These are phyloP conservation scores for Gibbula magus DNA, from an alignment of 2,888 invertebrate species.

Conservation along the genomic window DNA sequence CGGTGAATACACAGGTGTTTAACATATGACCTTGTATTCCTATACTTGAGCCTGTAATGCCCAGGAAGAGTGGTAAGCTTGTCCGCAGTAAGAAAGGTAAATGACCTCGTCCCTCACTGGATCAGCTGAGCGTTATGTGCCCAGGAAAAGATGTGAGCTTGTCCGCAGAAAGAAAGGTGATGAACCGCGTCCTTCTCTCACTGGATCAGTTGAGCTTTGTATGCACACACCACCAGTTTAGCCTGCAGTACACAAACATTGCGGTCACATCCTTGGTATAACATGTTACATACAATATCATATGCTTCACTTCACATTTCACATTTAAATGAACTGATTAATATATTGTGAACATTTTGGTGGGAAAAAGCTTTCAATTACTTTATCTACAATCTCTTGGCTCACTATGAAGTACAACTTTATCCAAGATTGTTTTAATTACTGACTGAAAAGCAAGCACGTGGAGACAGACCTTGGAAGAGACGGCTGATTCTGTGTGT, in stretches of 20 bases:
- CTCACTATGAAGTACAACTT: too few relatives aligned
- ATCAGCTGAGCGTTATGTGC: conserved; percentile 66
- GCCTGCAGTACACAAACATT: conserved; percentile 52
- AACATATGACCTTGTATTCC: conserved; percentile 21
- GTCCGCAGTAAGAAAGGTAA: neutral
- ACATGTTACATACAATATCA: too few relatives aligned
- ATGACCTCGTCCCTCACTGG: neutral
- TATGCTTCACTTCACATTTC: too few relatives aligned
- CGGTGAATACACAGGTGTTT: conserved; percentile 14
- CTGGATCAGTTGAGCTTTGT: conserved; percentile 61
- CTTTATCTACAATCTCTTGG: too few relatives aligned
- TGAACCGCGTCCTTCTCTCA: neutral
- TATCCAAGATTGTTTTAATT: too few relatives aligned
- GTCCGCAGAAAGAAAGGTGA: neutral
- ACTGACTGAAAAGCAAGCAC: too few relatives aligned
- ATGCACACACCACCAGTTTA: conserved; percentile 68
- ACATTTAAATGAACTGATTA: too few relatives aligned
- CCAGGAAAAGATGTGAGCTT: conserved; percentile 38
- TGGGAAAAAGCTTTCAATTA: too few relatives aligned
- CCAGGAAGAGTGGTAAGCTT: neutral
- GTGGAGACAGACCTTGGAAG: conserved; percentile 56
- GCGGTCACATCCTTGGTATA: too few relatives aligned
- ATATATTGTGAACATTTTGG: too few relatives aligned
- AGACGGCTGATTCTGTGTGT: conserved; percentile 58
- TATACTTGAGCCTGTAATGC: neutral